Base-by-base conservation (phyloP, 2,797 vertebrate species). In the Anas flavirostris region DNA sequence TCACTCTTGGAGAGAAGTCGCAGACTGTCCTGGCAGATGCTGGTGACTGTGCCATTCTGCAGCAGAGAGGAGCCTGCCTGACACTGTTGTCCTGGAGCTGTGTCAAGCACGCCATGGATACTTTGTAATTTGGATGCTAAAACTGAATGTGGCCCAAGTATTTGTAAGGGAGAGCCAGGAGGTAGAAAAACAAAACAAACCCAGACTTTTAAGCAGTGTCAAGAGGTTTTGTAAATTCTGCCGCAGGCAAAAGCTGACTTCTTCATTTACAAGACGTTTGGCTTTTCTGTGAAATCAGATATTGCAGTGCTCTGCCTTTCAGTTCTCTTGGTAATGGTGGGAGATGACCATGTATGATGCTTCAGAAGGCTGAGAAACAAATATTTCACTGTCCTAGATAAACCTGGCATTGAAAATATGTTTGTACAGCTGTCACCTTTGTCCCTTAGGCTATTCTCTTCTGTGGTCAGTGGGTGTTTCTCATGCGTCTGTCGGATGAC, bases 61-160 rank as follows among this genome's bases (percentile, higher is more conserved):
- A 53, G 56, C 62, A 21, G 13, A 13, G 67, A 62, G 82, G 72
- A 90, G 91, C 55, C 75, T 86, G 80, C 11, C 18, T 87, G 88
- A 79, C 77, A 59, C 53, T 21, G 48, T 58, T 11, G 21, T 59
- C 17, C 82, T 97, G 97, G 96, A 96, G 70, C 94, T 0, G 5
- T 73, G 92, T 92, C 96, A 97, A 95, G 81, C 55, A 56, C 76
- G 7, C 89, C 86, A 79, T 4, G 83, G 81, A 16, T 44, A 83
- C 94, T 95, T 96, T 97, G 95, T 96, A 97, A 97, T 97, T 97
- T 97, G 93, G 86, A 95, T 75, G 94, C 96, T 96, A 95, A 97
- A 97, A 95, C 94, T 83, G 95, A 94, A 76, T 84, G 91, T 84
- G 96, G 92, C 94, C 91, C 78, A 56, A 94, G 89, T 43, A 1